Evolutionary conservation across 2,888 invertebrate genomes (phyloP).

Genomic region (Galerucella calmariensis): DNA sequence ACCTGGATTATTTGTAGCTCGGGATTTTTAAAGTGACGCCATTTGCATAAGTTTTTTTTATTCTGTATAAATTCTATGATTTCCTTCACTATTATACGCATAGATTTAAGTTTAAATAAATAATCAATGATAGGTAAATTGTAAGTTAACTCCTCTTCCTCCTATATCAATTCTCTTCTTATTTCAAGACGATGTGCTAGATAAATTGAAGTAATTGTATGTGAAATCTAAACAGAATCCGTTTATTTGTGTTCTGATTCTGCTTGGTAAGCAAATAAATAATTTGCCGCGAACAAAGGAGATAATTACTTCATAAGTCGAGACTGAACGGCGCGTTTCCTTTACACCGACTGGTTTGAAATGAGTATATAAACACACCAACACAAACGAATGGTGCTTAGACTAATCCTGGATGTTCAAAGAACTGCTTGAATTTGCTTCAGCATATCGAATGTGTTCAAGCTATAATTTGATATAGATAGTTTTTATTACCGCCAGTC

Average conservation of each 20-base stretch:
- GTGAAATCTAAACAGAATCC: constrained; percentile 47
- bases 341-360: neutral
- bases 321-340: constrained; percentile 34
- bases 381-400: neutral
- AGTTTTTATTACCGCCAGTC: neutral
- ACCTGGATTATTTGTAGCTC: too few relatives aligned
- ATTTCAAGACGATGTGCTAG: constrained; percentile 18
- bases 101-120: too few relatives aligned
- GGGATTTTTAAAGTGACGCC: too few relatives aligned
- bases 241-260: constrained; percentile 43
- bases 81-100: too few relatives aligned
- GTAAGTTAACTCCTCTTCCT: neutral
- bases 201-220: constrained; percentile 43
- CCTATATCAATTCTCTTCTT: neutral
- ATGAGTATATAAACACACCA: neutral
- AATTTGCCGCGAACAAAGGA: constrained; percentile 45
- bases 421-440: neutral
- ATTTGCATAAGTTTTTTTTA: too few relatives aligned
- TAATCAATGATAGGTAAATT: neutral
- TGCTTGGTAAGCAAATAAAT: constrained; percentile 43
- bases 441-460: neutral
- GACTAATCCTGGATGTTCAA: neutral
- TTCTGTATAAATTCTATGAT: too few relatives aligned
- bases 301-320: constrained; percentile 45
- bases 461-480: neutral